Evolutionary conservation across 1,140 invertebrate species (phyloP).

Genomic region (Araneus ventricosus): DNA sequence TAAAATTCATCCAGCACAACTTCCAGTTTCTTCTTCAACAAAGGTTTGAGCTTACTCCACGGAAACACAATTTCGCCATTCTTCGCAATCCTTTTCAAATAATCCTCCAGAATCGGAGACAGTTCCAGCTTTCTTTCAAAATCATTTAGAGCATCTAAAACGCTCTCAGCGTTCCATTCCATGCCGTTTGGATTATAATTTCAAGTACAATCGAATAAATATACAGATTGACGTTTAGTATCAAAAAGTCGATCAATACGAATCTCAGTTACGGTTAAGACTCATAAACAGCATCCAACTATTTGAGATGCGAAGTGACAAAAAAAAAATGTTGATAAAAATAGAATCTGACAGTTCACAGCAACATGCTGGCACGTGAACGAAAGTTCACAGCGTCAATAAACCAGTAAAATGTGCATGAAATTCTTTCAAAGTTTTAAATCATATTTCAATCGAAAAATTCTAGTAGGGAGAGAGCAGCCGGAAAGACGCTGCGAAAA

Average conservation of each 20-base stretch:
- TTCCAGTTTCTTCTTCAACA: slow-evolving; percentile 92
- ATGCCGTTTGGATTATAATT: slow-evolving; percentile 40
- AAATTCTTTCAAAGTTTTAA: neutral
- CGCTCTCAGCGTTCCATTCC: slow-evolving; percentile 68
- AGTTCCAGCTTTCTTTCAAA: slow-evolving; percentile 92
- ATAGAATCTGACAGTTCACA: neutral
- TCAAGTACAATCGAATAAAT: neutral
- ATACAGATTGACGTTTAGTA: slow-evolving; percentile 5
- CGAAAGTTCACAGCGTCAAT: neutral
- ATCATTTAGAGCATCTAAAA: slow-evolving; percentile 80
- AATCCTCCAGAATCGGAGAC: slow-evolving; percentile 93
- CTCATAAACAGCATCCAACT: neutral
- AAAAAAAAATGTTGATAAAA: neutral
- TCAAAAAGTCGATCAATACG: slow-evolving; percentile 52
- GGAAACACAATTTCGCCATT: slow-evolving; percentile 97
- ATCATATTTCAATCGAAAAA: neutral
- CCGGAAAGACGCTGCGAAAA: slow-evolving; percentile 1
- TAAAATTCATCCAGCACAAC: slow-evolving; percentile 93
- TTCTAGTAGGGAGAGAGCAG: neutral
- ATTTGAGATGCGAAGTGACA: neutral
- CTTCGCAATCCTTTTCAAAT: slow-evolving; percentile 93
- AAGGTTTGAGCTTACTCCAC: slow-evolving; percentile 91
- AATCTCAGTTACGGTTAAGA: slow-evolving; percentile 51
- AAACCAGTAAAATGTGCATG: neutral
- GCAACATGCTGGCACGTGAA: neutral